phyloP scores from a whole-genome alignment of 2,113 vertebrate species.

The Theristicus caerulescens region DNA sequence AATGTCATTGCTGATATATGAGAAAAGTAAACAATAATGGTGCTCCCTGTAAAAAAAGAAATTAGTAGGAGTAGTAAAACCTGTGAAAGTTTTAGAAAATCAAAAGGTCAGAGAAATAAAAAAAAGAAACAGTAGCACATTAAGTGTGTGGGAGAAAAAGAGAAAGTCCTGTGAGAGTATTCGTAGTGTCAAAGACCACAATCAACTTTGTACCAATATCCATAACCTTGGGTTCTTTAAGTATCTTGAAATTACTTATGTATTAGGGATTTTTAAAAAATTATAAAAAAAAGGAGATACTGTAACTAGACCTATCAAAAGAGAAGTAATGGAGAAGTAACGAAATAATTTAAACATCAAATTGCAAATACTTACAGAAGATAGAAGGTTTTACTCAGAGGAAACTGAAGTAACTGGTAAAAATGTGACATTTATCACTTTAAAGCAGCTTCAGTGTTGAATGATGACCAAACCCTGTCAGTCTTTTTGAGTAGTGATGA shows the following conservation, averaged over 20 bases:
- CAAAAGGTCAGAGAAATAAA: background rate
- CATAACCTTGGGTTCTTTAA: background rate
- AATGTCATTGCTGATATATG: background rate
- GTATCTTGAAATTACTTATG: background rate
- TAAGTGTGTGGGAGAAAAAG: background rate
- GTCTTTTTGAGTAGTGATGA: constrained; percentile 51
- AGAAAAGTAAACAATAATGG: background rate
- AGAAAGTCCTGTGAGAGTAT: background rate
- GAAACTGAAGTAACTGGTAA: background rate
- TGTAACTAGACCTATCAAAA: background rate
- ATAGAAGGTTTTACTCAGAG: background rate
- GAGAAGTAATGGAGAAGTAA: background rate
- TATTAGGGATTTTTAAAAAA: background rate
- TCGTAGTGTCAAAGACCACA: background rate
- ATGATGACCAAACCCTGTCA: background rate
- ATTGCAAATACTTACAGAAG: background rate
- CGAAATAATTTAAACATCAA: constrained; percentile 4
- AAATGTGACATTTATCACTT: constrained; percentile 29
- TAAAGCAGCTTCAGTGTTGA: constrained; percentile 7
- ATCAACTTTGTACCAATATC: background rate
- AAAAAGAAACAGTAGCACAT: background rate
- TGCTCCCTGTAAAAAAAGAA: background rate
- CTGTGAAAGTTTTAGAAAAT: background rate
- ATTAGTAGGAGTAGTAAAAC: background rate
- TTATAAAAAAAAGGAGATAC: background rate